Conservation (phyloP, 2,888 invertebrate species). For the Trissolcus japonicus region DNA sequence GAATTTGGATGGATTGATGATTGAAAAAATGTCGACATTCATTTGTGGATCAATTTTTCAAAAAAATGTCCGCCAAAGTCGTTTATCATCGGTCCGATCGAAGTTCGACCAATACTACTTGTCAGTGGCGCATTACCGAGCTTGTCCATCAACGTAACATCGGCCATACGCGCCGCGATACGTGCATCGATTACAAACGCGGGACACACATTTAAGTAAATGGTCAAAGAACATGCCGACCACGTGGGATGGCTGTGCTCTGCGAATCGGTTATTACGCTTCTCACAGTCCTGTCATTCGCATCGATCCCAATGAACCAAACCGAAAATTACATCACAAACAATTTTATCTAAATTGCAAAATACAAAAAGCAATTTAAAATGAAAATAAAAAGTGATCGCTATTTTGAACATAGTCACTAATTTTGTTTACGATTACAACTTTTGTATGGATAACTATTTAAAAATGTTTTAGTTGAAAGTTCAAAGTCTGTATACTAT, state of each 20-base stretch:
- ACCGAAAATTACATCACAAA: no score
- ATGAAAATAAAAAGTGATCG: no score
- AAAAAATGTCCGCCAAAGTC: constrained; percentile 6
- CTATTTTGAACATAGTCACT: no score
- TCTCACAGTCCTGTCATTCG: no score
- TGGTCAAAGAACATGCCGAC: constrained; percentile 8
- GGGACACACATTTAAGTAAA: constrained; percentile 16
- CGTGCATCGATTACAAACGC: constrained; percentile 34
- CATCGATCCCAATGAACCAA: no score
- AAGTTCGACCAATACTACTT: constrained; percentile 55
- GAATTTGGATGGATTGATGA: not conserved
- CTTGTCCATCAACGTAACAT: constrained; percentile 12
- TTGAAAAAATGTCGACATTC: not conserved
- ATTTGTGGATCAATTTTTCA: constrained; percentile 4
- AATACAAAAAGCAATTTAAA: not conserved
- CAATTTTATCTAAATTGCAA: not conserved
- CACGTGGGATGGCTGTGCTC: constrained; percentile 1
- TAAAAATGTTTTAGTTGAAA: no score
- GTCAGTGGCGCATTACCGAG: constrained; percentile 31
- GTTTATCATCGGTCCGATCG: constrained; percentile 45
- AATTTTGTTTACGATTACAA: no score
- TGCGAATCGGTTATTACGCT: no score
- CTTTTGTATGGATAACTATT: no score
- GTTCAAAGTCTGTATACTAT: no score
- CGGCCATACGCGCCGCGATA: constrained; percentile 34